Evolutionary conservation across 2,888 invertebrate genomes (phyloP), one percentile per base, ranked within the genome.

Genomic region (Nomada ferruginata): DNA sequence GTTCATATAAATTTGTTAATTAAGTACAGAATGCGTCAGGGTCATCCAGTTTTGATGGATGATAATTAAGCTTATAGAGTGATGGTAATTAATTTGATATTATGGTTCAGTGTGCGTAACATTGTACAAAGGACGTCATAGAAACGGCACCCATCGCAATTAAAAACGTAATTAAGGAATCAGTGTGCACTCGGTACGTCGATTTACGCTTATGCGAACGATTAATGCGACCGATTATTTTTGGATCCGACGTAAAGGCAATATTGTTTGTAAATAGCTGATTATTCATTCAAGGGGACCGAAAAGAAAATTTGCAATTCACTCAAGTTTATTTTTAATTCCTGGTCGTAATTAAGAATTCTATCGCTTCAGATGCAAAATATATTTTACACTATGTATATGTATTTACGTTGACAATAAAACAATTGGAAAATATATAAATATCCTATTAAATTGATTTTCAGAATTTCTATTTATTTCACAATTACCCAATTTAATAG

Each of bases 31-130:
- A 9, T 18, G 36, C 20, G 20, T 47, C 79, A 76, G 36, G 68
- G 76, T 44, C 68, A 47, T 65, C 42, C 23, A n/a, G 53, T 2
- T 61, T 26, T 61, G 18, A 26, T 61, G 61, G 60, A n/a, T 53
- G 59, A 44, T 57, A 84, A 79, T 76, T 79, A 70, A 36, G 60
- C 50, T n/a, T 15, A 42, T 18, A 13, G 52, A 60, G 50, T 36
- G 47, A 29, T 47, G 57, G 47, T 83, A 80, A 78, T 83, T 76
- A 78, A 85, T 83, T 70, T 63, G 73, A 55, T 47, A 63, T 63
- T 77, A 76, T 55, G 78, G 76, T 76, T 80, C 75, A 59, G 55
- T 64, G 66, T 55, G 55, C 63, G 50, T 47, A 80, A 65, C 65
- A 52, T 61, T 47, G 29, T 44, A 26, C 59, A 66, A 78, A 80